Evolutionary conservation across 2,888 invertebrate species (phyloP).

Genomic region (Labia minor): DNA sequence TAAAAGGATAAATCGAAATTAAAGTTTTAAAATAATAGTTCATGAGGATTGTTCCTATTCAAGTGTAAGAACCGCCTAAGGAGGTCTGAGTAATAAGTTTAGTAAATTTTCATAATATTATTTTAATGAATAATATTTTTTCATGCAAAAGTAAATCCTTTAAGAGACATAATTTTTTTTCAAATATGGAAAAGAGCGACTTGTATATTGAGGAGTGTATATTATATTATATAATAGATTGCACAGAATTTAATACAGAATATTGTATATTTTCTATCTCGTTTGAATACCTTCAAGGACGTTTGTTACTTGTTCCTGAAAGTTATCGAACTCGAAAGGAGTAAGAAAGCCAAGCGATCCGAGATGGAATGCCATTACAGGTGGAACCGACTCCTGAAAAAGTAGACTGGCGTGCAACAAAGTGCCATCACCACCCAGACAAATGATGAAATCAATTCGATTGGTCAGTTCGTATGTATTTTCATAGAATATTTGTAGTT

Average conservation of each 20-base stretch:
- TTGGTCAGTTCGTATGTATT: slow-evolving; percentile 90
- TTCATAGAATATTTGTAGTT: slow-evolving; percentile 73
- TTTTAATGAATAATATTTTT: too few species aligned
- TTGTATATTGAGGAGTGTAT: slow-evolving; percentile 1
- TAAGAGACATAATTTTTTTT: slow-evolving; percentile 15
- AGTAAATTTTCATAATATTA: too few species aligned
- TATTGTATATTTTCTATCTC: neutral
- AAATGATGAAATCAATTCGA: slow-evolving; percentile 93
- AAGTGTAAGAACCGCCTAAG: too few species aligned
- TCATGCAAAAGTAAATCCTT: too few species aligned
- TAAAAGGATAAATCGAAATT: too few species aligned
- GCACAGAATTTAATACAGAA: too few species aligned
- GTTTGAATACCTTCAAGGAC: slow-evolving; percentile 68
- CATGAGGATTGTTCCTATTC: too few species aligned
- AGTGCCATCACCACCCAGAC: slow-evolving; percentile 95
- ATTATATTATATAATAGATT: slow-evolving; percentile 21
- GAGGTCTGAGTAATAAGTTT: too few species aligned
- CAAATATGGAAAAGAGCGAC: neutral
- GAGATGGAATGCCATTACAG: slow-evolving; percentile 95
- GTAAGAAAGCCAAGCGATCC: slow-evolving; percentile 93
- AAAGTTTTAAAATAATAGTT: too few species aligned
- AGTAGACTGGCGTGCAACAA: slow-evolving; percentile 86
- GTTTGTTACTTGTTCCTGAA: slow-evolving; percentile 85
- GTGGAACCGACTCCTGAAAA: slow-evolving; percentile 93
- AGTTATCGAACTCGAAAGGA: slow-evolving; percentile 89